Percentiles rank a stretch among this genome's conserved stretches.
Evolutionary conservation across 2,113 vertebrate genomes (phyloP).

Genomic region (Ibidorhyncha struthersii): DNA sequence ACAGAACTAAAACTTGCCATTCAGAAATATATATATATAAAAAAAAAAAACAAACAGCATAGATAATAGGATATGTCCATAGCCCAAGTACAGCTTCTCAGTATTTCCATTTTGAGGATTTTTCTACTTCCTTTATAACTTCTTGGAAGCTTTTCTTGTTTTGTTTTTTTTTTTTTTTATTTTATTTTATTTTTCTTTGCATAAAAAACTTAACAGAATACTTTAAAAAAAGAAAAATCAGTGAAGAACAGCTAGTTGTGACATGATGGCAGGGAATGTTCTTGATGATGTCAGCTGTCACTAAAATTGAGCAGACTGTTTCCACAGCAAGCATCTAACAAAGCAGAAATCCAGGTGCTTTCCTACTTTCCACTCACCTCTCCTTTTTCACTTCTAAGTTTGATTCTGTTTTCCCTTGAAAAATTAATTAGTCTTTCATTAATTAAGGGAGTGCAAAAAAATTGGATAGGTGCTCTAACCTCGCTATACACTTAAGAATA

Average conservation of each 20-base stretch:
- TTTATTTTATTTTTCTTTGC: background rate
- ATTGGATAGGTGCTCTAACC: background rate
- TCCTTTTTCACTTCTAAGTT: background rate
- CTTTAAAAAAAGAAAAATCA: background rate
- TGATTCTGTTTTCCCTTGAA: background rate
- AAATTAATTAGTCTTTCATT: background rate
- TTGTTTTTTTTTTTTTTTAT: too few relatives aligned
- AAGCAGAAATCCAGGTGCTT: slow-evolving; percentile 57
- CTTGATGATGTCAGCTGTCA: slow-evolving; percentile 48
- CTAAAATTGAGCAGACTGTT: slow-evolving; percentile 66
- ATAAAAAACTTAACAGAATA: background rate
- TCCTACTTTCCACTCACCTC: background rate
- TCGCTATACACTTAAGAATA: background rate
- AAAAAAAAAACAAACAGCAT: too few relatives aligned
- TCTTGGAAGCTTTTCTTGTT: background rate
- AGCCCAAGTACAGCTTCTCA: background rate
- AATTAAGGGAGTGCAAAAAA: background rate
- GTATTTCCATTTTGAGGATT: background rate
- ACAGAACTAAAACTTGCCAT: background rate
- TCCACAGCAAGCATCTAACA: slow-evolving; percentile 59
- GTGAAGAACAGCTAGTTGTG: background rate
- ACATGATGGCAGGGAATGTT: slow-evolving; percentile 29
- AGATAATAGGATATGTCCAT: background rate
- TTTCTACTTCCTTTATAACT: background rate
- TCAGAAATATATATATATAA: background rate